Base-by-base conservation (phyloP, 2,113 vertebrate genomes). In the Condylura cristata region DNA sequence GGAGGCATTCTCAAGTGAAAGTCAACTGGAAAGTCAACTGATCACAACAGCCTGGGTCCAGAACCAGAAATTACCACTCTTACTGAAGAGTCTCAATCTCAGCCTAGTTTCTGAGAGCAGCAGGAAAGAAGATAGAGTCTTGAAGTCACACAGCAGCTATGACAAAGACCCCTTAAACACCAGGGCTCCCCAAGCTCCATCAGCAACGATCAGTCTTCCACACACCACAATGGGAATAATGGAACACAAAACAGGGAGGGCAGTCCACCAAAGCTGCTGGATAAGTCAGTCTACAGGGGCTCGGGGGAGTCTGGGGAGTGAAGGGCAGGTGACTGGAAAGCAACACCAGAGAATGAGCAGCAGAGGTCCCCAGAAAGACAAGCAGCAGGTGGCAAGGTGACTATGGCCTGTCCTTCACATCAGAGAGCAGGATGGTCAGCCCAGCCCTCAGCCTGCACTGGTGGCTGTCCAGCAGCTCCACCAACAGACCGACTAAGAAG, bases 241-340 rank as follows among this genome's bases (percentile, higher is more conserved):
- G 71, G 81, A 91, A 63, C 95, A 97, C 71, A 97, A 72, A 26
- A 84, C 80, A 66, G 66, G 93, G 95, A 53, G 32, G 3, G 84
- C 89, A 94, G 89, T 13, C 94, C 90, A 94, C 96, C 95, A 93
- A 76, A 48, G 90, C 92, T 93, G 94, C 72, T 86, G 89, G 93
- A 96, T 89, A 46, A 84, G 82, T 86, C 84, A 44, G 91, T 61
- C 95, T 93, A 37, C 37, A 86, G 90, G 61, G 78, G 80, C 65
- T 65, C 84, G 6, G 0, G 1, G 76, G 26, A n/a, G 48, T 32
- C 48, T 44, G 3, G 26, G 34, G 78, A 76, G 84, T 76, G 63
- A 92, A 70, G 87, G 20, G 66, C 89, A 88, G 94, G 72, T 80
- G 20, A 93, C 51, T n/a, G 1, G 51, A 53, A 87, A 97, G 34